Base-by-base conservation (phyloP, 1,140 invertebrate species). In the Streblospio benedicti region DNA sequence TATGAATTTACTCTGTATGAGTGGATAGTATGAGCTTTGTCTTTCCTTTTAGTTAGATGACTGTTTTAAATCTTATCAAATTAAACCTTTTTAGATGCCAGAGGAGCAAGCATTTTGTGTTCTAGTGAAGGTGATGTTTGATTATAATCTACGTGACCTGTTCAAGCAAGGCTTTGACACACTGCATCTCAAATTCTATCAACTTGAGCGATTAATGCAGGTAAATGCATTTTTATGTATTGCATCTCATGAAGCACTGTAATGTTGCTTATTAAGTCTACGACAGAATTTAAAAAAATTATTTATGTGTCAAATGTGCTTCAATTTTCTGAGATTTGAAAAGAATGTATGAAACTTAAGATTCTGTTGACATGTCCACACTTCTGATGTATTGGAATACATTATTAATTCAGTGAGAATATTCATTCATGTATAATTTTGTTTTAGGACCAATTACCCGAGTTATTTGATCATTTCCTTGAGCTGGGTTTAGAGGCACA, bases 81-180 rank as follows among this genome's bases (percentile, higher is more conserved):
- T 12, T 12, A 41, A n/a, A n/a, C 12, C n/a, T n/a, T n/a, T 57
- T 61, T 72, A 98, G 91, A 98, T 99, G 93, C 95, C 95, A 0
- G 96, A 99, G 81, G 96, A 99, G 75, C 93, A 99, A 83, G 93
- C 95, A 0, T 99, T 99, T 77, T 93, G 91, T 76, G 87, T 99
- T 4, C 76, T 99, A 41, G 91, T 97, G 1, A 89, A 92, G 68
- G 85, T 99, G 5, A 99, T 99, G 95, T 97, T 93, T 73, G 87
- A 93, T 52, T 99, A 99, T 74, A 87, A 88, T 1, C 79, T 99
- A 30, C 81, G 96, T 56, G 90, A 97, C 78, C 81, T 99, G 28
- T 98, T 96, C 76, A 94, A 92, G 77, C 90, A 95, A 67, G 90
- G 92, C 63, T 98, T 99, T 76, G 92, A 96, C 74, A 90, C 91